Base-by-base conservation (phyloP, 2,113 vertebrate genomes). In the Maccullochella peelii region DNA sequence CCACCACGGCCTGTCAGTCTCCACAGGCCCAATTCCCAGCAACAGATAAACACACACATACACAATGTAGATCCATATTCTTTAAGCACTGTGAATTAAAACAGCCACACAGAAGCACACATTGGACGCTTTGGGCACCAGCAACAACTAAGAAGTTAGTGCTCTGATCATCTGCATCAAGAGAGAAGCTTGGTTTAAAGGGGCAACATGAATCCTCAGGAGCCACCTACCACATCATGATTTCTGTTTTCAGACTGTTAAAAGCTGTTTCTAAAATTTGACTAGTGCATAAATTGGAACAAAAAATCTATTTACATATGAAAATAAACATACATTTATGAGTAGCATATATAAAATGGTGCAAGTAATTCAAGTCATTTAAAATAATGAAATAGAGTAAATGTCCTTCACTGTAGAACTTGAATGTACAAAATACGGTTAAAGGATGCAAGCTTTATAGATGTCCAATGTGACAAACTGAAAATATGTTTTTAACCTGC, bases 31-130 rank as follows among this genome's bases (percentile, higher is more conserved):
- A 73, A 65, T 80, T 86, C 91, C 84, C 86, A 91, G 85, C 86
- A 90, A 92, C 88, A 86, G 59, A 87, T 77, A 86, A 70, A 93
- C 82, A 86, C 69, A 82, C 80, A 75, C 40, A 68, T 63, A 80
- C 74, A 91, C 58, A 76, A 38, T 1, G 2, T 42, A 25, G 23
- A 61, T 52, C 57, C 20, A 20, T 21, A 6, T 2, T 44, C 16
- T 42, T 18, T 25, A 44, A n/a, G 4, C 73, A 50, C 11, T n/a
- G 30, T 27, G 2, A 10, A 55, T 27, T 20, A 9, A 27, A 25
- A 44, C 62, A 59, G 3, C 8, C 16, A 74, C n/a, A 73, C 42
- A 69, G n/a, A 57, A 33, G 23, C 59, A 73, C 27, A 75, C 18
- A 62, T 6, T n/a, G 62, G 9, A 63, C n/a, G 38, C 38, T 36